phyloP scores from a whole-genome alignment of 2,888 invertebrate species.

The Drosophila infuscata region DNA sequence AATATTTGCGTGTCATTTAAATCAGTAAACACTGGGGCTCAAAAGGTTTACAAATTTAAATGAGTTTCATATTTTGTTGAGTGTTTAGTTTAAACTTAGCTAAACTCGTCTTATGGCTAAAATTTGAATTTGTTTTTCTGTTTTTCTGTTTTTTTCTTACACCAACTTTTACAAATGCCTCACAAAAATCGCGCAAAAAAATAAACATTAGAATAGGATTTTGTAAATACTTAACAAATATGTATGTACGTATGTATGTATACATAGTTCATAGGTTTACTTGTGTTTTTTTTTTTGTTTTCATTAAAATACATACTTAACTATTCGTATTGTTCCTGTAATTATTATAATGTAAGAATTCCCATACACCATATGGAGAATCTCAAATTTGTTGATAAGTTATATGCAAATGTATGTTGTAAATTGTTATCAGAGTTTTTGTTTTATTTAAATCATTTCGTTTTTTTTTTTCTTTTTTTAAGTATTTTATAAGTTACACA shows the following conservation, averaged over 20 bases:
- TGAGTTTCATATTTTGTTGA: conserved; percentile 54
- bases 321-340: conserved; percentile 47
- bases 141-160: conserved; percentile 20
- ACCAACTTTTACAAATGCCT: conserved; percentile 36
- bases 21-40: conserved; percentile 84
- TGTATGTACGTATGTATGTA: conserved; percentile 5
- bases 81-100: conserved; percentile 28
- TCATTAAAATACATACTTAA: conserved; percentile 1
- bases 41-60: conserved; percentile 83
- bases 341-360: conserved; percentile 27
- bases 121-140: conserved; percentile 31
- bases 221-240: conserved; percentile 24
- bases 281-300: neutral
- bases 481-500: neutral
- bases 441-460: neutral
- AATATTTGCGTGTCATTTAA: conserved; percentile 76
- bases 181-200: conserved; percentile 43
- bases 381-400: conserved; percentile 12
- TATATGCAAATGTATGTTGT: conserved; percentile 4
- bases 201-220: conserved; percentile 23
- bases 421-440: conserved; percentile 5
- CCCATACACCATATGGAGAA: neutral
- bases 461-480: neutral
- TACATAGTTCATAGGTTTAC: conserved; percentile 6
- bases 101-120: conserved; percentile 36